Evolutionary conservation across 2,113 vertebrate species (phyloP), one percentile per base, ranked within the genome.

Genomic region (Caracal caracal): DNA sequence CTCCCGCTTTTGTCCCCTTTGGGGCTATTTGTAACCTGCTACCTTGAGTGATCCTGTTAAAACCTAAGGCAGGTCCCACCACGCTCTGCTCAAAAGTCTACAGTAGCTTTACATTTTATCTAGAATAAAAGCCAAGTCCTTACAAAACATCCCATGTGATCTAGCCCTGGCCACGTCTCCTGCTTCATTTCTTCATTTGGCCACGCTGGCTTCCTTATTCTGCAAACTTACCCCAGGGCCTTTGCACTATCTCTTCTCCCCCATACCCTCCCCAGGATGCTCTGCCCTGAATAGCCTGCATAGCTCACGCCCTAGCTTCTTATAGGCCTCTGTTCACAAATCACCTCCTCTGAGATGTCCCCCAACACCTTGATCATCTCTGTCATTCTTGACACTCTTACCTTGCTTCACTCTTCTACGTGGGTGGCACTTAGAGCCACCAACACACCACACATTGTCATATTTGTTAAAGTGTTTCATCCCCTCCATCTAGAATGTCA

Each of bases 391-490:
- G 56, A 59, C 22, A 17, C 16, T 37, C 28, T 53, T 68, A 20
- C 37, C 43, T 79, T 8, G 22, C 33, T 40, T 63, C 49, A 26
- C n/a, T 5, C 1, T n/a, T 11, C 63, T 28, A n/a, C 3, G 20
- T 9, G 56, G 19, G 19, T 9, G 6, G 76, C 28, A 24, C 37
- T n/a, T 2, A 9, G 12, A 28, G 2, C 70, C 40, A 30, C n/a
- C 35, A 19, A 26, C 10, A 0, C 17, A 66, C 33, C 61, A 0
- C 81, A 33, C 10, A 0, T n/a, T 3, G 3, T 10, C 5, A 12
- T 51, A 33, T 40, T 37, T 37, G 40, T 51, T 33, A 22, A 53
- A 76, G 53, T 16, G 16, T 51, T 35, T 73, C 40, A 43, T 43
- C 20, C 5, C 20, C 92, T 68, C 28, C 24, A 70, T 65, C 12